Conservation (phyloP, 2,888 invertebrate species). For the Drosophila mayaguana region DNA sequence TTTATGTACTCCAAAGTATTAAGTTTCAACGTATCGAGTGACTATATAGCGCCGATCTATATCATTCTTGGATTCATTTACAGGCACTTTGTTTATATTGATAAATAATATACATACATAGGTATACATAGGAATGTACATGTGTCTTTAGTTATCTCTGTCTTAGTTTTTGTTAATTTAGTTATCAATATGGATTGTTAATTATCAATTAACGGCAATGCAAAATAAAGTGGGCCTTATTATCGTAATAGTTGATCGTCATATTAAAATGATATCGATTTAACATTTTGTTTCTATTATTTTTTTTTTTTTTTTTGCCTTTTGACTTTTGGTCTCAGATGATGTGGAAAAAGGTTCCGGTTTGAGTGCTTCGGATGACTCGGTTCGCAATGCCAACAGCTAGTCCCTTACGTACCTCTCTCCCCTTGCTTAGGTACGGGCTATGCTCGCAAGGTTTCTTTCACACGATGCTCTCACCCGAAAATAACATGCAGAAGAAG, state of each 20-base stretch:
- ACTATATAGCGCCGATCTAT: slow-evolving; percentile 21
- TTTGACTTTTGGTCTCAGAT: slow-evolving; percentile 43
- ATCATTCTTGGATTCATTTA: slow-evolving; percentile 7
- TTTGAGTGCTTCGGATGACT: slow-evolving; percentile 45
- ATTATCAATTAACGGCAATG: slow-evolving; percentile 35
- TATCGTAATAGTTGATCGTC: not conserved
- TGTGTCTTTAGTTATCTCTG: not conserved
- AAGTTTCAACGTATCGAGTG: slow-evolving; percentile 42
- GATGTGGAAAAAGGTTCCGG: slow-evolving; percentile 19
- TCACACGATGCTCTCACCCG: slow-evolving; percentile 62
- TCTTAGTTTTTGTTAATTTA: not conserved
- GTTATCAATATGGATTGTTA: no score
- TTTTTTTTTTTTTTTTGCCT: not conserved
- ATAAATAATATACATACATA: not conserved
- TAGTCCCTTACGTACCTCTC: not conserved
- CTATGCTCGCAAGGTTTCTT: slow-evolving; percentile 47
- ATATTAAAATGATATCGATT: slow-evolving; percentile 27
- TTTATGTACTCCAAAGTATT: slow-evolving; percentile 23
- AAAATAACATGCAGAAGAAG: not conserved
- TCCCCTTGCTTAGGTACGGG: slow-evolving; percentile 13
- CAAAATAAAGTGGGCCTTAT: not conserved
- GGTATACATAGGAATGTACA: not conserved
- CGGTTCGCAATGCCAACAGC: slow-evolving; percentile 16
- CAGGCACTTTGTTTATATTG: not conserved
- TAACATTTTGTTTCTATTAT: no score